Evolutionary conservation across 1,140 invertebrate species (phyloP).

Genomic region (Drosophila athabasca): DNA sequence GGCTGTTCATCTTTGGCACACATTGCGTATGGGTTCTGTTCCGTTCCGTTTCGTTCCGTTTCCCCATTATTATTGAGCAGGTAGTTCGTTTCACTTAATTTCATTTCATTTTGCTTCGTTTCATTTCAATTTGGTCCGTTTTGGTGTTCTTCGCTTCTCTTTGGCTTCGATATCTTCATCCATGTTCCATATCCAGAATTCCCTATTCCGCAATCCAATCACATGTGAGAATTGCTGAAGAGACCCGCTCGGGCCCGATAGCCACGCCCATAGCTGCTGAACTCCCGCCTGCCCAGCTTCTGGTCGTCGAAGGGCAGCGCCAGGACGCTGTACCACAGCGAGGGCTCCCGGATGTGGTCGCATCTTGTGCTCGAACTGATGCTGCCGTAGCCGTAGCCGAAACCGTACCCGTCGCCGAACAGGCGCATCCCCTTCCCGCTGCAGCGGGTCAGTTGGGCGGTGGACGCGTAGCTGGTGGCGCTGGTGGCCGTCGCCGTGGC

Average conservation of each 20-base stretch:
- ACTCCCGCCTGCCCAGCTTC: slow-evolving; percentile 92
- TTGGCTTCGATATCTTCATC: slow-evolving; percentile 13
- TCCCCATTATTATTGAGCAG: slow-evolving; percentile 17
- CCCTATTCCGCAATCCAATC: neutral
- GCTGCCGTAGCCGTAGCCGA: slow-evolving; percentile 38
- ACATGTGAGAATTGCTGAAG: slow-evolving; percentile 88
- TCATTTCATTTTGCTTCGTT: slow-evolving; percentile 17
- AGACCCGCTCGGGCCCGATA: slow-evolving; percentile 91
- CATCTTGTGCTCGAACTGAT: slow-evolving; percentile 55
- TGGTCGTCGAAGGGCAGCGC: slow-evolving; percentile 96
- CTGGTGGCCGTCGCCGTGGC: slow-evolving; percentile 71
- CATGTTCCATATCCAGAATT: slow-evolving; percentile 2
- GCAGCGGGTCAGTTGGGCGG: slow-evolving; percentile 63
- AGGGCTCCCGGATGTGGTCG: slow-evolving; percentile 85
- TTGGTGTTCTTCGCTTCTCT: slow-evolving; percentile 16
- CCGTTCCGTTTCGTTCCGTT: neutral
- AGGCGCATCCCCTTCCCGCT: slow-evolving; percentile 40
- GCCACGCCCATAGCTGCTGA: slow-evolving; percentile 87
- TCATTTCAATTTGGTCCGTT: slow-evolving; percentile 30
- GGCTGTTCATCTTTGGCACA: slow-evolving; percentile 67
- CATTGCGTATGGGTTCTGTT: slow-evolving; percentile 35
- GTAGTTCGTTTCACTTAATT: slow-evolving; percentile 34
- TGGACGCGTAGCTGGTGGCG: slow-evolving; percentile 71
- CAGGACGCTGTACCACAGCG: slow-evolving; percentile 94
- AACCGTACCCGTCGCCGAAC: slow-evolving; percentile 27